Conservation (phyloP, 1,140 invertebrate genomes). For the Saccostrea echinata region DNA sequence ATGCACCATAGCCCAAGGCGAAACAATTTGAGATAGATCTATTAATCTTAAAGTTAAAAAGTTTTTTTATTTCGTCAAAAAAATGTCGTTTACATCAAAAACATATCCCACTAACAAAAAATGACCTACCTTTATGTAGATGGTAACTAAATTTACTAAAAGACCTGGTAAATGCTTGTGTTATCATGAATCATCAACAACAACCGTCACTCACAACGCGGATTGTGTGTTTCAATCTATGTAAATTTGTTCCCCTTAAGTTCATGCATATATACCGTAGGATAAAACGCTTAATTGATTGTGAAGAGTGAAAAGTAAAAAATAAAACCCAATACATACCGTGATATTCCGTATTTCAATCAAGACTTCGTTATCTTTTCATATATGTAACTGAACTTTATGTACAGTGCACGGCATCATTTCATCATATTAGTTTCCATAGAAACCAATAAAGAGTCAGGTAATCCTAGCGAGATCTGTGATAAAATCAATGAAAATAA, state of each 20-base stretch:
- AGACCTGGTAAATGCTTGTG: background rate
- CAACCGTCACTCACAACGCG: background rate
- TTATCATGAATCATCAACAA: background rate
- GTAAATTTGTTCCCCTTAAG: background rate
- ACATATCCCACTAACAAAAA: too few species aligned
- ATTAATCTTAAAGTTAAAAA: too few species aligned
- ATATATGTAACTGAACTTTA: background rate
- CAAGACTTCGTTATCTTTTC: background rate
- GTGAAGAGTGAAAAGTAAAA: background rate
- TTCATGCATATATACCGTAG: background rate
- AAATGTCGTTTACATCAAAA: too few species aligned
- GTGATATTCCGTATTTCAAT: background rate
- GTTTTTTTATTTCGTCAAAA: too few species aligned
- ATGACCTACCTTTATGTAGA: background rate
- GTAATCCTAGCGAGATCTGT: constrained; percentile 1
- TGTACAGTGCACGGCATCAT: background rate
- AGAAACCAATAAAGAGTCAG: constrained; percentile 25
- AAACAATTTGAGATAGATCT: too few species aligned
- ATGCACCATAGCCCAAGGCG: too few species aligned
- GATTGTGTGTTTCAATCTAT: background rate
- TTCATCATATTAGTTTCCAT: background rate
- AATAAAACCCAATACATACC: background rate
- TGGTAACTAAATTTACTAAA: background rate
- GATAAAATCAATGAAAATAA: background rate
- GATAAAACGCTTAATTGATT: background rate